Percentiles rank a stretch among this genome's conserved stretches.
phyloP scores from a whole-genome alignment of 2,888 invertebrate genomes.

The Catocala nupta region DNA sequence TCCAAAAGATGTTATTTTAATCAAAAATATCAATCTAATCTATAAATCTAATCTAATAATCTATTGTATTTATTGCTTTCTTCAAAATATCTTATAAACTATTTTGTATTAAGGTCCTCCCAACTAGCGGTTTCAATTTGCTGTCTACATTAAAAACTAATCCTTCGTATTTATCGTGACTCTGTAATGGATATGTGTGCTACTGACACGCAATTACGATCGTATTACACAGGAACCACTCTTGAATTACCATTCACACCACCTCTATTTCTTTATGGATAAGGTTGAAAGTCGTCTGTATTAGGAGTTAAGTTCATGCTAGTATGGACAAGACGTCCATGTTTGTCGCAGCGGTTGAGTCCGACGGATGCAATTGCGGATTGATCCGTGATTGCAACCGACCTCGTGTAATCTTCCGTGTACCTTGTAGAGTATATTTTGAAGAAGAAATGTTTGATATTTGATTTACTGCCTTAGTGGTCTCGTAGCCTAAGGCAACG shows the following conservation, averaged over 20 bases:
- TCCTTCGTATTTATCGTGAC: conserved; percentile 46
- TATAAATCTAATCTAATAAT: too few species aligned
- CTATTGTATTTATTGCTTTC: too few species aligned
- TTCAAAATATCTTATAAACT: neutral
- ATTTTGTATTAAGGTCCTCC: neutral
- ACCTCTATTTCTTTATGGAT: neutral
- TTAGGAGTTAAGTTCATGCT: neutral
- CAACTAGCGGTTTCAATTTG: conserved; percentile 12
- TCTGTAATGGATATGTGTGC: conserved; percentile 57
- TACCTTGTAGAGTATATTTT: too few species aligned
- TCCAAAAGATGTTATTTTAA: too few species aligned
- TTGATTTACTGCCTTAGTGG: too few species aligned
- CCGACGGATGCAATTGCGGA: conserved; percentile 38
- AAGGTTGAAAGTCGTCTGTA: conserved; percentile 21
- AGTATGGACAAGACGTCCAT: conserved; percentile 26
- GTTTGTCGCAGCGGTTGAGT: conserved; percentile 38
- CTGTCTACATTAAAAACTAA: conserved; percentile 39
- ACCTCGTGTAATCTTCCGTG: neutral
- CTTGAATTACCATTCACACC: neutral
- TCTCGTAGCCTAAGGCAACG: too few species aligned
- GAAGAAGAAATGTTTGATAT: too few species aligned
- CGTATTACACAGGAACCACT: conserved; percentile 38
- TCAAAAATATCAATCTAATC: too few species aligned
- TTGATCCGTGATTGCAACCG: conserved; percentile 36
- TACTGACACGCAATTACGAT: conserved; percentile 63